Evolutionary conservation across 2,888 invertebrate species (phyloP).

Genomic region (Pachliopta kotzebuea): DNA sequence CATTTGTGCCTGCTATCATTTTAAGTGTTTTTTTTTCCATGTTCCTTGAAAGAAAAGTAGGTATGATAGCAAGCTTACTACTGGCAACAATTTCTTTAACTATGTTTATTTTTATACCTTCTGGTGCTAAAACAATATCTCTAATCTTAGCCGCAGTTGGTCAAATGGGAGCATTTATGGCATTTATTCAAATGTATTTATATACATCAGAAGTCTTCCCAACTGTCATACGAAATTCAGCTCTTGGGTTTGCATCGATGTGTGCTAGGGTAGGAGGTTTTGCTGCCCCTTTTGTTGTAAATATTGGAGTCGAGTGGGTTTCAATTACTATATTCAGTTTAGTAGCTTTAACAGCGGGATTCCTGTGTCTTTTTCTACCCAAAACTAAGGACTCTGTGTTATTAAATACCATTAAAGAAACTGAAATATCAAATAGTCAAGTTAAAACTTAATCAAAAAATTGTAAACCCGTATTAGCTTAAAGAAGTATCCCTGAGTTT

Average conservation of each 20-base stretch:
- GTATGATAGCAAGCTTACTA: conserved; percentile 51
- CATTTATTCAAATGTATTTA: conserved; percentile 60
- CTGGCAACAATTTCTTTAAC: conserved; percentile 54
- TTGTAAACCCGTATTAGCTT: too few species aligned
- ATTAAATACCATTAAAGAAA: conserved; percentile 30
- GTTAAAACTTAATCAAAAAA: background rate
- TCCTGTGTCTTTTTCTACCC: conserved; percentile 24
- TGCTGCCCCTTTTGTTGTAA: conserved; percentile 87
- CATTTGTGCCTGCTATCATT: conserved; percentile 52
- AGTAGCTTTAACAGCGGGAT: conserved; percentile 28
- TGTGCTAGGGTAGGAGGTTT: conserved; percentile 91
- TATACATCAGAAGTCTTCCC: conserved; percentile 89
- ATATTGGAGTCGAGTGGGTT: conserved; percentile 27
- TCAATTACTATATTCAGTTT: conserved; percentile 29
- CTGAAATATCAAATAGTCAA: conserved; percentile 19
- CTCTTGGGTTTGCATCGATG: conserved; percentile 91
- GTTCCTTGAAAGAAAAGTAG: conserved; percentile 55
- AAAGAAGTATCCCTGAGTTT: too few species aligned
- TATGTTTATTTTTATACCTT: conserved; percentile 58
- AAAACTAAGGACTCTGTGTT: conserved; percentile 27
- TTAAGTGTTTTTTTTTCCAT: conserved; percentile 53
- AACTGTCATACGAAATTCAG: conserved; percentile 91
- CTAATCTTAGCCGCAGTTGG: conserved; percentile 87
- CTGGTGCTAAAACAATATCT: conserved; percentile 54
- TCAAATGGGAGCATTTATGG: conserved; percentile 85